A percentile compares a stretch with the other conserved stretches of the same genome.
Evolutionary conservation across 2,797 vertebrate species (phyloP).

Genomic region (Tauraco hartlaubi): DNA sequence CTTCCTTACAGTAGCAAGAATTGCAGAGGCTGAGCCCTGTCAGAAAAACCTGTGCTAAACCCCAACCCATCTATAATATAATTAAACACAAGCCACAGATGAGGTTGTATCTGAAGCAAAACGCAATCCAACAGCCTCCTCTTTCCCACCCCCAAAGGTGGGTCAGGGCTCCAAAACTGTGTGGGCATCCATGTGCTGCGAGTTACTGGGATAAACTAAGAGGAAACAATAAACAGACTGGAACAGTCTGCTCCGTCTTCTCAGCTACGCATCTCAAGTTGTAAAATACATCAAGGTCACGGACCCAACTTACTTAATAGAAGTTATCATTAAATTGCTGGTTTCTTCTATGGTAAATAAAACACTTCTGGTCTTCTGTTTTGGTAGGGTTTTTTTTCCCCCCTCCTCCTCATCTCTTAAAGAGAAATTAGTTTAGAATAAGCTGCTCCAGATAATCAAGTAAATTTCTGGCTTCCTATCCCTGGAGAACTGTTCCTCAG

Average conservation of each 20-base stretch:
- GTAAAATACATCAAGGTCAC: conserved; percentile 65
- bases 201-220: not conserved
- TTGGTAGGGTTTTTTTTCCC: conserved; percentile 8
- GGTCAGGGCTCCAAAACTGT: not conserved
- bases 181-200: fast-evolving
- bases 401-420: conserved; percentile 41
- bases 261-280: not conserved
- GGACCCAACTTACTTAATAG: conserved; percentile 64
- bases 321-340: conserved; percentile 60
- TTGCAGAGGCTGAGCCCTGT: not conserved
- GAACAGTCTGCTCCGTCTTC: conserved; percentile 32
- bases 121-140: not conserved
- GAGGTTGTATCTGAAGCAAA: not conserved
- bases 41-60: not conserved
- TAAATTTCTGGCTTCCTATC: conserved; percentile 53
- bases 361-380: conserved; percentile 16
- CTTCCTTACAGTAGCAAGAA: not conserved
- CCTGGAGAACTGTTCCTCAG: not conserved
- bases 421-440: conserved; percentile 66
- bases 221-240: conserved; percentile 29
- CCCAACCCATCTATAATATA: not conserved
- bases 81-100: not conserved
- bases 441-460: conserved; percentile 67
- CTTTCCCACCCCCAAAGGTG: not conserved
- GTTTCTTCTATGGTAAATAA: conserved; percentile 39